These are phyloP conservation scores for Phasianus colchicus DNA, from an alignment of 2,113 vertebrate species.

Conservation along the genomic window DNA sequence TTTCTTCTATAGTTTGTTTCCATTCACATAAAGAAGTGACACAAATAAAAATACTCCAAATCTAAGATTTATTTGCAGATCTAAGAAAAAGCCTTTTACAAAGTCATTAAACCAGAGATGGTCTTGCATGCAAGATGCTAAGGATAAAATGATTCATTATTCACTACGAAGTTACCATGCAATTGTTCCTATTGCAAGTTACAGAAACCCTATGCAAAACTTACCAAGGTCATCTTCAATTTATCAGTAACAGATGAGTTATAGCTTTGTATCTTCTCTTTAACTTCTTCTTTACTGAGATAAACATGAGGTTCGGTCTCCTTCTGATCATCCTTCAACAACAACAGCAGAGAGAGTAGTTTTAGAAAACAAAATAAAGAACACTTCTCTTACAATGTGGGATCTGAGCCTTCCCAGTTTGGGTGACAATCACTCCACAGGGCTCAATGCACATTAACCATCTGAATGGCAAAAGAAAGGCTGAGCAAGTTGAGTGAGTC, in stretches of 20 bases:
- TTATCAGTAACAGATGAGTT: constrained; percentile 90
- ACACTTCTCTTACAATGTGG: background rate
- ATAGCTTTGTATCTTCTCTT: constrained; percentile 90
- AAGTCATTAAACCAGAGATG: background rate
- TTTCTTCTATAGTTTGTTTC: background rate
- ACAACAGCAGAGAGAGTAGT: constrained; percentile 25
- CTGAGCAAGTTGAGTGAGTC: background rate
- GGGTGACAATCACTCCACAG: background rate
- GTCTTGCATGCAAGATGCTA: background rate
- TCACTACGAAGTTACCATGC: background rate
- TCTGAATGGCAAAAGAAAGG: background rate
- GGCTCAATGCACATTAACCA: background rate
- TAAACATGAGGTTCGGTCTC: constrained; percentile 86
- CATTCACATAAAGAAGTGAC: background rate
- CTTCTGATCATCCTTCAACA: constrained; percentile 91
- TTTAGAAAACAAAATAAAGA: background rate
- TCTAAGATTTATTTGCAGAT: background rate
- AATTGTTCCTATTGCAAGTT: background rate
- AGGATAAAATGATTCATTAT: background rate
- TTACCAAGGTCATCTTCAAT: constrained; percentile 96
- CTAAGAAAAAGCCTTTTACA: background rate
- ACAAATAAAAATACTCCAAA: background rate
- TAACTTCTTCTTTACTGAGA: constrained; percentile 92
- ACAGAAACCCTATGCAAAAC: constrained; percentile 24
- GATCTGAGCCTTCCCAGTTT: background rate